Evolutionary conservation across 1,140 invertebrate species (phyloP), one percentile per base, ranked within the genome.

Genomic region (Hestina assimilis): DNA sequence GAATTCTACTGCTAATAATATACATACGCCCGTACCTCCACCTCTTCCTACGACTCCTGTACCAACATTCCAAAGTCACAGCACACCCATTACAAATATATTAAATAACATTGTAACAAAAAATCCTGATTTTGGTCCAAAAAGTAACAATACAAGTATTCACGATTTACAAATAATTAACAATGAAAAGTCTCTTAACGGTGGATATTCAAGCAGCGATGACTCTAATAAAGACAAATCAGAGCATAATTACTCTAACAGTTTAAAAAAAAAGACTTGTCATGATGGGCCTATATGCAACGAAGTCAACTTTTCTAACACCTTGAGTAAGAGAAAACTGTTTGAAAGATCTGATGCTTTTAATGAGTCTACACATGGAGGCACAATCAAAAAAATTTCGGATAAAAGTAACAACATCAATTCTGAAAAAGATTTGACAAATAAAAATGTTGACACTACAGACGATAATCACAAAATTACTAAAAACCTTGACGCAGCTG

Each of bases 1-100:
- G n/a, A 63, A 45, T 46, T 46, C 45, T 26, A 69, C 59, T 43
- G 50, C 14, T 28, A 42, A 33, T 9, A 73, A 71, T 14, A 63
- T 58, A 6, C 58, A 67, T 26, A 62, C 64, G 9, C 72, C 78
- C 20, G 45, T 76, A 21, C 83, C 83, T 9, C 83, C 83, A 26
- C 83, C 83, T 3, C 72, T 87, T 11, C 84, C 84, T 4, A 82
- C 60, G 26, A 74, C 84, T 24, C 84, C 84, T 19, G 61, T 87
- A 31, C 83, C 84, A 29, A 72, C 71, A 41, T 77, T 77, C 17
- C 72, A 80, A 66, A 59, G 57, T 8, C 70, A 78, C 35, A 81
- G 67, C 48, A 75, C 81, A 21, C 71, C 73, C 15, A 69, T 72
- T 46, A 62, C 59, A 26, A 65, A 68, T 46, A 45, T 72, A 6